Evolutionary conservation across 1,140 invertebrate genomes (phyloP), one percentile per base, ranked within the genome.

Genomic region (Diorhabda carinulata): DNA sequence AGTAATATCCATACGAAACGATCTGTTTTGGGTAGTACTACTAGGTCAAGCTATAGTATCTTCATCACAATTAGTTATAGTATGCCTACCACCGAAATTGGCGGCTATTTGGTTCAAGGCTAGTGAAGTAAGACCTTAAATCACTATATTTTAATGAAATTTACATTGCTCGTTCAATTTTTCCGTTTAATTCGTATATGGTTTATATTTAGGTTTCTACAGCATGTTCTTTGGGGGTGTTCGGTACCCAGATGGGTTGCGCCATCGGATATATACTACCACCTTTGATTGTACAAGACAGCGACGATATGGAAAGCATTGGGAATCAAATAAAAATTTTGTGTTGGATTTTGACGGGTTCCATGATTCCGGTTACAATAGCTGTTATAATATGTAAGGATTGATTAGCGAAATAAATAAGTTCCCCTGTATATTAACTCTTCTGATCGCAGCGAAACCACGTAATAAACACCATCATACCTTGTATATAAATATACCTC

Each of bases 161-260:
- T n/a, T 45, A 10, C 8, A 1, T 6, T 59, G 9, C 7, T 58
- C n/a, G 44, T 60, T 41, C 8, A 41, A 60, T 40, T 41, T 40
- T 60, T 2, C 10, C 25, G 25, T 41, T 7, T 3, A 8, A 40
- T 5, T 41, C 10, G 59, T 41, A 64, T 47, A 40, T 59, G 43
- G 61, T 64, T 45, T 40, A 57, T 62, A 69, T 71, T 41, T 41
- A 90, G 81, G 87, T 91, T 5, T 89, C 89, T 4, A 91, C 89
- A 2, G 92, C 92, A 2, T 91, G 89, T 69, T 87, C 91, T 43
- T 82, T 92, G 40, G 90, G 90, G 7, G 86, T 93, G 6, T 91
- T 93, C 76, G 92, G 92, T 4, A 91, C 90, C 79, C 90, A 92
- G 82, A 83, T 92, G 10, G 83, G 83, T 3, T 61, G 79, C 43